A percentile compares a stretch with the other conserved stretches of the same genome.
phyloP scores from a whole-genome alignment of 1,140 invertebrate species.

The Euura lappo region DNA sequence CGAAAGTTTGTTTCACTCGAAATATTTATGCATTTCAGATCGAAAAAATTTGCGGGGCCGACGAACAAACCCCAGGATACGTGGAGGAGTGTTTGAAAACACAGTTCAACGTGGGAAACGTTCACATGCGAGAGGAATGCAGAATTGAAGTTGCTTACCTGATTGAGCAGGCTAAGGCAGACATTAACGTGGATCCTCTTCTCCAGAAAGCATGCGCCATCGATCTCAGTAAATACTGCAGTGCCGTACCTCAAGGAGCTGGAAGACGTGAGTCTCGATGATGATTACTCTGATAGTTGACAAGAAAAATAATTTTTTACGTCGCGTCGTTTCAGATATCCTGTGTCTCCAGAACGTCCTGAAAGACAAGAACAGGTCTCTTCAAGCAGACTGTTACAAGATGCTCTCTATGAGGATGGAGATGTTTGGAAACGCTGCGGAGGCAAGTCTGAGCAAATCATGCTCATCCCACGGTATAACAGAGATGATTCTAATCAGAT shows the following conservation, averaged over 20 bases:
- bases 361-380: slow-evolving; percentile 68
- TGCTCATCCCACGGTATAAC: slow-evolving; percentile 3
- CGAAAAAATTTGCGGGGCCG: slow-evolving; percentile 55
- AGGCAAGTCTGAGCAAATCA: slow-evolving; percentile 62
- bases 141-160: slow-evolving; percentile 80
- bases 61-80: slow-evolving; percentile 57
- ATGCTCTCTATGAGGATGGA: slow-evolving; percentile 82
- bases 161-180: slow-evolving; percentile 80
- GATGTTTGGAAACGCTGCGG: slow-evolving; percentile 88
- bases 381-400: slow-evolving; percentile 78
- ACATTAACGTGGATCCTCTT: slow-evolving; percentile 84
- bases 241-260: slow-evolving; percentile 81
- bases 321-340: slow-evolving; percentile 69
- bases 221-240: slow-evolving; percentile 85
- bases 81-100: slow-evolving; percentile 89
- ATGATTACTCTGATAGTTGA: background rate
- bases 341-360: slow-evolving; percentile 80
- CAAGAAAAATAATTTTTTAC: slow-evolving; percentile 21
- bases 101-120: slow-evolving; percentile 72
- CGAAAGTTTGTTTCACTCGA: no score
- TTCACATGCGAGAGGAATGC: slow-evolving; percentile 76
- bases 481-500: slow-evolving; percentile 14
- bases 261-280: slow-evolving; percentile 75
- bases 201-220: slow-evolving; percentile 78
- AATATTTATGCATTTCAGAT: slow-evolving; percentile 41